phyloP scores from a whole-genome alignment of 2,888 invertebrate genomes.

The Nomada fucata region DNA sequence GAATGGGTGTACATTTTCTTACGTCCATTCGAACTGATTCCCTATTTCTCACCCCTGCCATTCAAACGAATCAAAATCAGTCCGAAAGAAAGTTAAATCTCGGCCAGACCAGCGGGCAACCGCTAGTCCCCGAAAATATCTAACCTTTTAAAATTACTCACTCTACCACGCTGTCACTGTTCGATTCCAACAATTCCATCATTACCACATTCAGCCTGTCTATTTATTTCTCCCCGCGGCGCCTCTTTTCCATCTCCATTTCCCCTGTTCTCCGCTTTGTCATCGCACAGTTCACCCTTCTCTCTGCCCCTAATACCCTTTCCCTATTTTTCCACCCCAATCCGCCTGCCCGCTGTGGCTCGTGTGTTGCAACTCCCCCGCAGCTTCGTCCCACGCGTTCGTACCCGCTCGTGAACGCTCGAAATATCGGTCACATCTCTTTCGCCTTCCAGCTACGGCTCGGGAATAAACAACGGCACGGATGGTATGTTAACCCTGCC shows the following conservation, averaged over 20 bases:
- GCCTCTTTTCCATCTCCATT: constrained; percentile 12
- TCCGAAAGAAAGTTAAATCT: too few relatives aligned
- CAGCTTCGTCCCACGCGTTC: constrained; percentile 29
- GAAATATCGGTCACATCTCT: constrained; percentile 19
- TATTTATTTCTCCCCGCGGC: constrained; percentile 9
- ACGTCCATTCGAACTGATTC: neutral
- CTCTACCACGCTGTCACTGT: neutral
- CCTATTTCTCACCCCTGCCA: neutral
- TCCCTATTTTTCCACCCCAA: constrained; percentile 3
- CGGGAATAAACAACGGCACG: constrained; percentile 11
- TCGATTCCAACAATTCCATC: constrained; percentile 8
- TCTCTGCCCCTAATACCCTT: neutral
- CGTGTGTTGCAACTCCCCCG: constrained; percentile 41
- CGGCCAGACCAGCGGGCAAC: neutral
- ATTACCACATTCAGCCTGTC: neutral
- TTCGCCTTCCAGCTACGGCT: constrained; percentile 21
- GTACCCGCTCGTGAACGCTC: neutral
- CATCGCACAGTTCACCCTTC: neutral
- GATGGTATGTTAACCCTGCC: neutral
- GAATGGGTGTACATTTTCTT: neutral
- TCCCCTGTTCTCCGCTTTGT: neutral
- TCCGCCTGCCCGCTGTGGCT: neutral
- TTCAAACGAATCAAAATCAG: too few relatives aligned
- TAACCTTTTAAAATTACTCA: neutral
- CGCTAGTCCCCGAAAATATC: neutral